Base-by-base conservation (phyloP, 2,113 vertebrate species). In the Indicator indicator region DNA sequence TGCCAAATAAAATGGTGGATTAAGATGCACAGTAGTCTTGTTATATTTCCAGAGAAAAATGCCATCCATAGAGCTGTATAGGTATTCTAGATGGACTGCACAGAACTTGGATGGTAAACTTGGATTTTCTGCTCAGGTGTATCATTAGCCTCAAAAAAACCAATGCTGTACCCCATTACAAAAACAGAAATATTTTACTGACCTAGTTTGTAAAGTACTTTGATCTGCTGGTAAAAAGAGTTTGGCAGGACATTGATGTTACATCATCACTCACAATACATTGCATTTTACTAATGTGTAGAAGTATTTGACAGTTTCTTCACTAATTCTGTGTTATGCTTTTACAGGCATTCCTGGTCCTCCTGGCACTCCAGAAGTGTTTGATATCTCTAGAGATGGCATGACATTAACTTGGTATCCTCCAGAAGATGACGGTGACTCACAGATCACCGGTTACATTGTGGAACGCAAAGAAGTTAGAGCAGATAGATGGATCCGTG, bases 361-460 rank as follows among this genome's bases (percentile, higher is more conserved):
- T 96, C 98, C 99, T 95, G 99, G 99, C 64, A 98, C 99, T 94
- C 98, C 99, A 70, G 98, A 98, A 74, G 95, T 99, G 70, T 99
- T 99, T 93, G 99, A 99, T 93, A 94, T 98, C 62, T 99, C 99
- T 83, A 99, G 99, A 85, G 99, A 99, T 78, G 99, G 99, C 70
- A 99, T 99, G 99, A 99, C 99, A 19, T 97, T 99, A 86, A 99
- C 98, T 52, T 99, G 99, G 99, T 98, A 99, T 70, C 98, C 98
- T 81, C 99, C 99, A 89, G 99, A 98, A 88, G 99, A 99, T 64
- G 99, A 99, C 9, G 99, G 99, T 78, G 99, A 99, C 89, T 98
- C 99, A 84, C 98, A 99, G 83, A 98, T 99, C 84, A 98, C 98
- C 72, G 99, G 99, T 74, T 99, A 99, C 64, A 99, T 99, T 78